Evolutionary conservation across 64 coral and sea anemone species (phyloP).

Genomic region (Pachyseris speciosa): DNA sequence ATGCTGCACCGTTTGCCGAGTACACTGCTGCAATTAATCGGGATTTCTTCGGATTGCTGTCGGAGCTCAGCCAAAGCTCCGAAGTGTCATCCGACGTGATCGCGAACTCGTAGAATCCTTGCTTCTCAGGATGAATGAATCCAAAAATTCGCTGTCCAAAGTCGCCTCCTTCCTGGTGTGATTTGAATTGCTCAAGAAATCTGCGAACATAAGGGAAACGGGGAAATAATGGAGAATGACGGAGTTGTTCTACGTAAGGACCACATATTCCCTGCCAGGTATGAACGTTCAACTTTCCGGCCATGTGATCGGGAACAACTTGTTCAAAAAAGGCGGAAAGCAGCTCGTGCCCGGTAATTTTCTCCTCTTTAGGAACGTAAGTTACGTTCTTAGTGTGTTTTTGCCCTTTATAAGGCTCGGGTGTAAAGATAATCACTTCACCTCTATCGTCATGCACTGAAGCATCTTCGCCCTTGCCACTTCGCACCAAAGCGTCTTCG

Average conservation of each 20-base stretch:
- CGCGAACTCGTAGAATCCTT: conserved; percentile 80
- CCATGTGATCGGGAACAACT: conserved; percentile 71
- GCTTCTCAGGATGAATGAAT: conserved; percentile 63
- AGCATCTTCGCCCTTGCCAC: neutral
- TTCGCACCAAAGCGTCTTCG: neutral
- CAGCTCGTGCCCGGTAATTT: conserved; percentile 49
- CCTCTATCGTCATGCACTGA: neutral
- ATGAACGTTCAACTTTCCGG: conserved; percentile 79
- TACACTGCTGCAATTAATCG: conserved; percentile 85
- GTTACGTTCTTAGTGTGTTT: neutral
- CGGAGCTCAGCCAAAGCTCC: conserved; percentile 86
- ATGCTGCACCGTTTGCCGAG: conserved; percentile 50
- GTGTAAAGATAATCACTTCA: conserved; percentile 10
- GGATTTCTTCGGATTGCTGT: conserved; percentile 73
- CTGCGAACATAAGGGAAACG: conserved; percentile 60
- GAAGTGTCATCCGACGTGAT: conserved; percentile 89
- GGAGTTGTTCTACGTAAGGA: conserved; percentile 74
- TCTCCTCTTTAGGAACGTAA: neutral
- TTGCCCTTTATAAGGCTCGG: neutral
- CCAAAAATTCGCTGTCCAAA: conserved; percentile 90
- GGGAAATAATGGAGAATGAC: conserved; percentile 86
- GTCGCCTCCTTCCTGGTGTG: conserved; percentile 63
- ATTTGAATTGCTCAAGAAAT: conserved; percentile 61
- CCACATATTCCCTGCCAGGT: conserved; percentile 89
- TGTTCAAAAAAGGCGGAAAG: conserved; percentile 83